Percentiles rank a stretch among this genome's conserved stretches.
Evolutionary conservation across 2,797 vertebrate species (phyloP).

Genomic region (Eulemur coronatus): DNA sequence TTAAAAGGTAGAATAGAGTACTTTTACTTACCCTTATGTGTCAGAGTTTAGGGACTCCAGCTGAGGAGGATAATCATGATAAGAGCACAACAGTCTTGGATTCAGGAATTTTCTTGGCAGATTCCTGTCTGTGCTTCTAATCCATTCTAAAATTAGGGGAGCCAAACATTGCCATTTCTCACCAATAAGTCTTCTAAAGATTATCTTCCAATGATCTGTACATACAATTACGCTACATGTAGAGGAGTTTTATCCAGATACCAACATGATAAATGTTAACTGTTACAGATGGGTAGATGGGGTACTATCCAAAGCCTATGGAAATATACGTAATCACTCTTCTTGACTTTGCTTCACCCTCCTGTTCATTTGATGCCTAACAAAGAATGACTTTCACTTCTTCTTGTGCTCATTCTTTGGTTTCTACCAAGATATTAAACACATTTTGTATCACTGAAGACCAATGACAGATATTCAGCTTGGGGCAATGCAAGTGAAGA

Average conservation of each 20-base stretch:
- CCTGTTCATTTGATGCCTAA: neutral
- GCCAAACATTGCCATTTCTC: neutral
- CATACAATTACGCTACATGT: neutral
- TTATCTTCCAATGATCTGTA: neutral
- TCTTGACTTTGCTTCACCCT: neutral
- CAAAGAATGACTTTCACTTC: neutral
- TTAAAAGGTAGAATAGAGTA: neutral
- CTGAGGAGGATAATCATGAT: neutral
- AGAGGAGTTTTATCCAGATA: neutral
- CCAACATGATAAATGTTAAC: neutral
- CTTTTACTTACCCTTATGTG: neutral
- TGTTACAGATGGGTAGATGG: neutral
- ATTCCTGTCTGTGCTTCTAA: neutral
- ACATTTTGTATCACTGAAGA: neutral
- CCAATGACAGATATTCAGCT: neutral
- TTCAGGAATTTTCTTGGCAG: neutral
- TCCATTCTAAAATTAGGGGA: neutral
- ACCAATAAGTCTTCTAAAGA: neutral
- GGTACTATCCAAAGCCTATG: fast-evolving
- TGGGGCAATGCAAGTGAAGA: neutral
- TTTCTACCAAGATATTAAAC: neutral
- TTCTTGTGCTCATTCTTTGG: neutral
- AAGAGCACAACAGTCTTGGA: neutral
- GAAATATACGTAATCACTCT: neutral
- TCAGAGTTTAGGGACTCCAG: neutral